Conservation (phyloP, 2,888 invertebrate species). For the Thelaira solivaga region DNA sequence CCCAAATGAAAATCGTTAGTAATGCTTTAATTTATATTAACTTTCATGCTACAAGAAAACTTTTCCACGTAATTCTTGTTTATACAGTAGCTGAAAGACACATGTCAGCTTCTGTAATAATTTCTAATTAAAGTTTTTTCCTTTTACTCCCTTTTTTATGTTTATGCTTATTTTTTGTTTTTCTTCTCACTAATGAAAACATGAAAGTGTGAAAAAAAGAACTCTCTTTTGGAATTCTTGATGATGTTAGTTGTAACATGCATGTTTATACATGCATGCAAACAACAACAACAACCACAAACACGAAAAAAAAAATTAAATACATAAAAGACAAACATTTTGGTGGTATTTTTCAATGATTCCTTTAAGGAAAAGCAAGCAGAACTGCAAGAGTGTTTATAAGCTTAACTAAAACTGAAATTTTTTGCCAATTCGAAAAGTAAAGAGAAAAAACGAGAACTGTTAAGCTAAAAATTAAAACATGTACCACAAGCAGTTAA, state of each 20-base stretch:
- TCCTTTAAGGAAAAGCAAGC: background rate
- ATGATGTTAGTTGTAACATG: conserved; percentile 4
- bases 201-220: conserved; percentile 42
- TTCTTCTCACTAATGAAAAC: conserved; percentile 38
- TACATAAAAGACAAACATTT: background rate
- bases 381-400: background rate
- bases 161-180: too few relatives aligned
- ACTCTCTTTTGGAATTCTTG: background rate
- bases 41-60: conserved; percentile 1
- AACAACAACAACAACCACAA: too few relatives aligned
- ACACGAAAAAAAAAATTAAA: too few relatives aligned
- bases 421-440: background rate
- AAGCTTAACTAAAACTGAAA: conserved; percentile 42
- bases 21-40: conserved; percentile 40
- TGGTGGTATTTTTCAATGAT: background rate
- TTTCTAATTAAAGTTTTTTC: conserved; percentile 49
- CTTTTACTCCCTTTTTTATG: background rate
- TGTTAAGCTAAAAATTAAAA: background rate
- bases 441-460: background rate
- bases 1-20: background rate
- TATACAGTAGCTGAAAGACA: conserved; percentile 13
- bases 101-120: conserved; percentile 50
- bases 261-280: conserved; percentile 14
- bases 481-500: background rate
- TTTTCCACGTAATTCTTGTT: conserved; percentile 7